Base-by-base conservation (phyloP, 2,797 vertebrate genomes). In the Gymnothorax javanicus region DNA sequence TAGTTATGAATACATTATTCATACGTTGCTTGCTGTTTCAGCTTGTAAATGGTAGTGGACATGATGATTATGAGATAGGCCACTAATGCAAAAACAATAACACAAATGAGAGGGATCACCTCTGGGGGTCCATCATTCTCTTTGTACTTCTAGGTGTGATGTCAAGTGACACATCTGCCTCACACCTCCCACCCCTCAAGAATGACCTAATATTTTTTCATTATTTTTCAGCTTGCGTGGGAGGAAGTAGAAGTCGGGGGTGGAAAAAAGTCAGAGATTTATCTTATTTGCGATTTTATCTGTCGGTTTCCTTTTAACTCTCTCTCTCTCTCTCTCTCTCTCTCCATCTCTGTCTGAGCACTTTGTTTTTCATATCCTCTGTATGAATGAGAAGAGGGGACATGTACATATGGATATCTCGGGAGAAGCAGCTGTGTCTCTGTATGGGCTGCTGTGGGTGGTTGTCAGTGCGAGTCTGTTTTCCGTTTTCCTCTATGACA, bases 401-500 rank as follows among this genome's bases (percentile, higher is more conserved):
- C 20, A 13, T 59, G 20, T 67, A n/a, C 7, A 67, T 84, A 82
- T 86, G 59, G 86, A 89, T 64, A 87, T 83, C 64, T 64, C 3
- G 13, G 25, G 52, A 83, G 94, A 94, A 92, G 91, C 93, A 93
- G 93, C 92, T 93, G 93, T 92, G 91, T 94, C 93, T 92, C 89
- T 91, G 93, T 71, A 67, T 33, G 50, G 25, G 15, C 81, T 79
- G 91, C 88, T 91, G 92, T 92, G 89, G 89, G 91, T 91, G 89
- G 89, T 86, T 94, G 94, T 95, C 93, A 94, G 91, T 64, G 87
- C 25, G 87, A 93, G 91, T 94, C 94, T 93, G 93, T 92, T 91
- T 92, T 93, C 93, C 93, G 91, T 91, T 92, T 87, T 88, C 86
- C 91, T 91, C 92, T 90, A 91, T 96, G 95, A 96, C 94, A 94